Base-by-base conservation (phyloP, 2,113 vertebrate genomes). In the Oncorhynchus tshawytscha region DNA sequence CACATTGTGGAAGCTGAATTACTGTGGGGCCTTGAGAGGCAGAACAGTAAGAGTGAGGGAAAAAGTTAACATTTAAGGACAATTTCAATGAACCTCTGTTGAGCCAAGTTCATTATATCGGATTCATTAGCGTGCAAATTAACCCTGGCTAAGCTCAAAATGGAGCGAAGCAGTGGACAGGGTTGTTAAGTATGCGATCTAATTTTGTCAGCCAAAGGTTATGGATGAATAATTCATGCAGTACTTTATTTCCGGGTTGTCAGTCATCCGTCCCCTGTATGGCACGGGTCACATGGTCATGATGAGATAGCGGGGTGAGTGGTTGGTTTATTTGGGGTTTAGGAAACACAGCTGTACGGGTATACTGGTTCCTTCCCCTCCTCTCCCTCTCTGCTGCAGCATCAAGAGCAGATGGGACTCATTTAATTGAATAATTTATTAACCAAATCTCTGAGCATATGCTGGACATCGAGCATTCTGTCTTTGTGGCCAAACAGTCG, bases 371-470 rank as follows among this genome's bases (percentile, higher is more conserved):
- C 13, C 45, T 76, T 15, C 18, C 16, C 29, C 34, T 67, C 62
- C 20, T 70, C 51, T 70, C 74, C 59, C 74, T 71, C 45, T 54
- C 65, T 18, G 18, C 25, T 67, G 25, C 54, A 39, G 24, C 68
- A 69, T 73, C 57, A 69, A 34, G 29, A 81, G 73, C 81, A 86
- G 79, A 83, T 86, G 84, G 76, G 68, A 73, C 45, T 74, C 25
- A 66, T 81, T 77, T 81, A 81, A 81, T 83, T 79, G 76, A 86
- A 83, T 83, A 74, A 86, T 85, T 81, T 79, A 85, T 83, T 81
- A 83, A 79, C 64, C 49, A 67, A 75, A 74, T 79, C 77, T 79
- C 67, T 60, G 74, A 83, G 67, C 81, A 84, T 86, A 78, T 86
- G 81, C 81, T 74, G 79, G 79, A 81, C 81, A 86, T 76, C 71